Conservation (phyloP, 2,797 vertebrate genomes). For the Distichodus sexfasciatus region DNA sequence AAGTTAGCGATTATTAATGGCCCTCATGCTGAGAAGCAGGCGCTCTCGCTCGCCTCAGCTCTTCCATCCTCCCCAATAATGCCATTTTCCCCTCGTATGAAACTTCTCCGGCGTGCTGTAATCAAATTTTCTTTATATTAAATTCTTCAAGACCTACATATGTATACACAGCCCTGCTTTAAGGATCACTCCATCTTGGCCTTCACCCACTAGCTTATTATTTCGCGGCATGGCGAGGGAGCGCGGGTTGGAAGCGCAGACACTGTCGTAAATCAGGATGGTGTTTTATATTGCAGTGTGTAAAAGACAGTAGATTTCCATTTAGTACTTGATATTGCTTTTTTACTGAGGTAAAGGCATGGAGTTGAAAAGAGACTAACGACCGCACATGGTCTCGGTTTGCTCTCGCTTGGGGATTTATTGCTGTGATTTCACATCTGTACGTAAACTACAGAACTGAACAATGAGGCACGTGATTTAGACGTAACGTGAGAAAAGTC, state of each 20-base stretch:
- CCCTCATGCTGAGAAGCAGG: conserved; percentile 62
- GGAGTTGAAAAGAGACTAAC: conserved; percentile 28
- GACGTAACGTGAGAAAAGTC: background rate
- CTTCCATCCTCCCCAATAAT: conserved; percentile 68
- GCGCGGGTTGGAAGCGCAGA: conserved; percentile 7
- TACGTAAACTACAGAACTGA: background rate
- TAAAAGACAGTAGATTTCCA: conserved; percentile 39
- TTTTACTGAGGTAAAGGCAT: conserved; percentile 24
- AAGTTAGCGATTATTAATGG: conserved; percentile 78
- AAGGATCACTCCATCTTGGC: conserved; percentile 61
- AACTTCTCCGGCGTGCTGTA: conserved; percentile 64
- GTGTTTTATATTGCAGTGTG: conserved; percentile 36
- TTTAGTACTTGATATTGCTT: conserved; percentile 31
- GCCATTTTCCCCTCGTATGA: conserved; percentile 69
- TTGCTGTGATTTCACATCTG: background rate
- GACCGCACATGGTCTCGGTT: conserved; percentile 20
- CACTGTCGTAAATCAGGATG: conserved; percentile 33
- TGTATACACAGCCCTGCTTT: conserved; percentile 68
- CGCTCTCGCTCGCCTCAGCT: conserved; percentile 59
- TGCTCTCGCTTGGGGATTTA: background rate
- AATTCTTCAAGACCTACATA: conserved; percentile 76
- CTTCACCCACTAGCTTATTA: conserved; percentile 39
- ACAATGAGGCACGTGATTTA: background rate
- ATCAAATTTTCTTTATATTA: conserved; percentile 78
- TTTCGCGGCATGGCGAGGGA: conserved; percentile 29